Evolutionary conservation across 2,113 vertebrate species (phyloP), one percentile per base, ranked within the genome.

Genomic region (Cygnus buccinator): DNA sequence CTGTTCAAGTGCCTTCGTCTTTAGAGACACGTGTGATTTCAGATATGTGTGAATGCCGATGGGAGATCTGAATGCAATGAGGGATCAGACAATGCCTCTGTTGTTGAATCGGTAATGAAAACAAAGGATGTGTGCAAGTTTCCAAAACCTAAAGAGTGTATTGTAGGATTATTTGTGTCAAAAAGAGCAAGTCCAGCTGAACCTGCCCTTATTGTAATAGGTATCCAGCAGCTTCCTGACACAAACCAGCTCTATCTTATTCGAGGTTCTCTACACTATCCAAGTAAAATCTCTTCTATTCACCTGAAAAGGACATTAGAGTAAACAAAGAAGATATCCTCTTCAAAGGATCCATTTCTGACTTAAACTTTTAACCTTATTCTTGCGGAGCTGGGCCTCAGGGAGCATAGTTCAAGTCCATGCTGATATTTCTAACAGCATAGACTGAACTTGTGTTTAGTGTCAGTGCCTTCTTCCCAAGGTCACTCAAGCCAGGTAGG

Each of bases 381-480:
- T 88, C 25, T 23, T 44, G 33, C 9, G 19, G n/a, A 80, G n/a
- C 23, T 72, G 74, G 11, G 57, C 67, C 62, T 15, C 1, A 0
- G 5, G 33, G 19, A 91, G 23, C 9, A 80, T 8, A 20, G 39
- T 3, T 68, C 10, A 31, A 58, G 50, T 28, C 35, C 18, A 4
- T 1, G 20, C 8, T 5, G 31, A 18, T 18, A 10, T 11, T 58
- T 62, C 4, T 2, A 10, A 0, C 2, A 17, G 59, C 3, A 74
- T 0, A 68, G 22, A 21, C 31, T 13, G 46, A 58, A 48, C 3
- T 0, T 0, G 5, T 29, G 79, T 2, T 55, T 23, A 1, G 10
- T 31, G 37, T 58, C 77, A 70, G 46, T 5, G 15, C 41, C 44
- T 66, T 43, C 78, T 5, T 39, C 2, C 26, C 17, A 10, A 31